A percentile compares a stretch with the other conserved stretches of the same genome.
These are phyloP conservation scores for Allobates femoralis DNA, from an alignment of 2,797 vertebrate genomes.

Conservation along the genomic window DNA sequence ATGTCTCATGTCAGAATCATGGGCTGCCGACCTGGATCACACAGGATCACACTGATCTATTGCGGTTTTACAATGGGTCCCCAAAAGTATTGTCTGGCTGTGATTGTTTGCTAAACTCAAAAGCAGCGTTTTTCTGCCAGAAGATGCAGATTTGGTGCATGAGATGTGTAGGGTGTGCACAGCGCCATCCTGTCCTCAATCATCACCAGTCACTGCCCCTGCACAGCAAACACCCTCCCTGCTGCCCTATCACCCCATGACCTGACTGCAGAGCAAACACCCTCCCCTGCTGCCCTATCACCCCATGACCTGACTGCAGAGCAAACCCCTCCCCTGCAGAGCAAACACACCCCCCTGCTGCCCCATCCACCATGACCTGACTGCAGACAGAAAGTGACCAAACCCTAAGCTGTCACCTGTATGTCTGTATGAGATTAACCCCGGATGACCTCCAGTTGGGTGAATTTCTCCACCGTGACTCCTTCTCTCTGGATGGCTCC, in stretches of 20 bases:
- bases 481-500: constrained; percentile 72
- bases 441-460: constrained; percentile 76
- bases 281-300: background rate
- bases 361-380: background rate
- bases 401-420: constrained; percentile 68
- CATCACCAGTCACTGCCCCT: background rate
- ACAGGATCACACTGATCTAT: too few species aligned
- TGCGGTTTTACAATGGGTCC: too few species aligned
- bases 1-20: too few species aligned
- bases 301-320: background rate
- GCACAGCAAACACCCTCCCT: background rate
- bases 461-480: constrained; percentile 75
- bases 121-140: too few species aligned
- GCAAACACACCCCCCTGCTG: background rate
- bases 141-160: too few species aligned
- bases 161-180: too few species aligned
- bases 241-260: background rate
- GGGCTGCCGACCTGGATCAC: too few species aligned
- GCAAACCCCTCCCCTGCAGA: too few species aligned
- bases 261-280: background rate
- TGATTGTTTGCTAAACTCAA: too few species aligned
- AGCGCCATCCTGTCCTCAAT: too few species aligned
- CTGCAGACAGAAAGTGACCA: background rate
- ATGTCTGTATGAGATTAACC: constrained; percentile 74
- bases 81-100: too few species aligned